Evolutionary conservation across 2,113 vertebrate species (phyloP), one percentile per base, ranked within the genome.

Genomic region (Labrus mixtus): DNA sequence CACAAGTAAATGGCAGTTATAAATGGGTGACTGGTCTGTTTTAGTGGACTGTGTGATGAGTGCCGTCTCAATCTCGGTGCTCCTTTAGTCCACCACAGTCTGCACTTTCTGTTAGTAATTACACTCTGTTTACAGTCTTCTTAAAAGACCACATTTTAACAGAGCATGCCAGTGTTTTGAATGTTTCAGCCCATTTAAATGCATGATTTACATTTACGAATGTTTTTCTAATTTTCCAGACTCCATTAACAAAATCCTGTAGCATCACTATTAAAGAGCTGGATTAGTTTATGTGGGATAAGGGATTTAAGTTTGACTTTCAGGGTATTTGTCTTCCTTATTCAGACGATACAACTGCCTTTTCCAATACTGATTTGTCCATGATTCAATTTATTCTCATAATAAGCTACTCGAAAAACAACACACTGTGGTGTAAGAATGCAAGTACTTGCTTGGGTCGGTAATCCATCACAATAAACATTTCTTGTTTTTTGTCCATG

Each of bases 1-100:
- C 79, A 51, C 86, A 82, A 88, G 69, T 82, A 81, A 76, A 85
- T 46, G 61, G 67, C 81, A 70, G 78, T 67, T 66, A 78, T 76
- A 89, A 82, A 85, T 56, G 57, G 25, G 55, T 79, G 56, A 81
- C 51, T 39, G 76, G 55, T 16, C 50, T 48, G 20, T 78, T 56
- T 64, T 65, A 67, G 23, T 41, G 60, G 29, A 11, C 50, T 48
- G 46, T 53, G 45, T 23, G 73, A 87, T n/a, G 15, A 80, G 69
- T 46, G 10, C 3, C 15, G 64, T 63, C 72, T 65, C 43, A 65
- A 29, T 55, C 65, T 61, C 51, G 19, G 39, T n/a, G 62, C 41
- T 66, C 62, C 20, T 59, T 59, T 61, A 36, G 3, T 51, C 15
- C 66, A 6, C 55, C 50, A n/a, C 60, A 76, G 39, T 36, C 39